Evolutionary conservation across 1,140 invertebrate genomes (phyloP), one percentile per base, ranked within the genome.

Genomic region (Zaprionus tsacasi): DNA sequence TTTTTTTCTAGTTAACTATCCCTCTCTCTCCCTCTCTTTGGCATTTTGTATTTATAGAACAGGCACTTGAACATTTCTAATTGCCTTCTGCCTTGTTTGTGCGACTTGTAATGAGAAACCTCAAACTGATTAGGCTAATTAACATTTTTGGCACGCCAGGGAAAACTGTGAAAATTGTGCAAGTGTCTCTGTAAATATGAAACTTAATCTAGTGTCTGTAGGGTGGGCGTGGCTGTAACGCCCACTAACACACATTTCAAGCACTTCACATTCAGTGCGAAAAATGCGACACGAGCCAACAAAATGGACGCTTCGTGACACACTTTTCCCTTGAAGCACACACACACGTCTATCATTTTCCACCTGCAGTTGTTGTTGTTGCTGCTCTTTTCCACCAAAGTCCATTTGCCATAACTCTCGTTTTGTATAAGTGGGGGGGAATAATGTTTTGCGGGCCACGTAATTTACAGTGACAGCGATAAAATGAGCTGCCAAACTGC

Each of bases 61-160:
- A 21, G 30, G 48, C 64, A 25, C 30, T 36, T 56, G 56, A 69
- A 25, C 57, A 36, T 56, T 40, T 27, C 30, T 52, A 48, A 67
- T 64, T 67, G 38, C 36, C 25, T 45, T n/a, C 3, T 21, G 12
- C 25, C 56, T 40, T 3, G 12, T 21, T 21, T 36, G 48, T 4
- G 15, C 21, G 48, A 25, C 21, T 7, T 4, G 45, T 4, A 21
- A 10, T 12, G 40, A 11, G 48, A 66, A 54, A 15, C 35, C 65
- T 21, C 79, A 77, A 85, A 70, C 73, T 77, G 73, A 85, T 83
- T 85, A 82, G 57, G 57, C 81, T 83, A 83, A 83, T 85, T 80
- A 70, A 68, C 64, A 63, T 71, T 40, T 55, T 59, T 12, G 40
- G 40, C 40, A 45, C n/a, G n/a, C 7, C 40, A 8, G n/a, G 36